These are phyloP conservation scores for Ptychoptera contaminata DNA, from an alignment of 2,888 invertebrate genomes.

Conservation along the genomic window DNA sequence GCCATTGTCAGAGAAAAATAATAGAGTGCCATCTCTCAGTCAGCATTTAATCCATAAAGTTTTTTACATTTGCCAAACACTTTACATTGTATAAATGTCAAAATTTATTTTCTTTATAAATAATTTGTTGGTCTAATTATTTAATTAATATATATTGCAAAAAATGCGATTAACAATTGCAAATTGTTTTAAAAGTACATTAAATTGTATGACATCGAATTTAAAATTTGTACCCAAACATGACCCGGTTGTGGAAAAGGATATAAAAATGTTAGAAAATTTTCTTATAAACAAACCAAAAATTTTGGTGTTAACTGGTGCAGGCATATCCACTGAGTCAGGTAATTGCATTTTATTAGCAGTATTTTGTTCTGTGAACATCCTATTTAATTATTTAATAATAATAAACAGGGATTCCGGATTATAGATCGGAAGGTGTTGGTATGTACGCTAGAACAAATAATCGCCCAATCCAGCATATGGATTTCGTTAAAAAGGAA, in stretches of 20 bases:
- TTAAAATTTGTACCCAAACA: conserved; percentile 59
- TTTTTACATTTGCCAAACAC: too few species aligned
- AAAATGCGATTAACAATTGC: conserved; percentile 1
- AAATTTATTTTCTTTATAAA: too few species aligned
- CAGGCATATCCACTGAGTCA: conserved; percentile 94
- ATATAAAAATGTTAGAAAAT: conserved; percentile 30
- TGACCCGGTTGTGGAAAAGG: conserved; percentile 42
- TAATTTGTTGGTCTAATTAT: too few species aligned
- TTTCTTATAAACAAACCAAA: conserved; percentile 29
- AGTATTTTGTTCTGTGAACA: too few species aligned
- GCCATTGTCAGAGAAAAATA: too few species aligned
- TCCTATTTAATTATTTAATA: too few species aligned
- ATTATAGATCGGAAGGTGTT: conserved; percentile 83
- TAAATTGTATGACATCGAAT: background rate
- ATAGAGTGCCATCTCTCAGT: too few species aligned
- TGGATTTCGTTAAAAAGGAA: conserved; percentile 61
- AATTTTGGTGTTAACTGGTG: conserved; percentile 70
- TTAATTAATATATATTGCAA: too few species aligned
- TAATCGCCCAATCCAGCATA: conserved; percentile 71
- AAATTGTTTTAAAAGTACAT: background rate
- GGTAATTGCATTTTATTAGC: too few species aligned
- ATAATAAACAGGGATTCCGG: conserved; percentile 84
- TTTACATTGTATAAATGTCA: too few species aligned
- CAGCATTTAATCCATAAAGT: too few species aligned
- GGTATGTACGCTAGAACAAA: conserved; percentile 78